Evolutionary conservation across 2,888 invertebrate genomes (phyloP).

Genomic region (Oscheius onirici): DNA sequence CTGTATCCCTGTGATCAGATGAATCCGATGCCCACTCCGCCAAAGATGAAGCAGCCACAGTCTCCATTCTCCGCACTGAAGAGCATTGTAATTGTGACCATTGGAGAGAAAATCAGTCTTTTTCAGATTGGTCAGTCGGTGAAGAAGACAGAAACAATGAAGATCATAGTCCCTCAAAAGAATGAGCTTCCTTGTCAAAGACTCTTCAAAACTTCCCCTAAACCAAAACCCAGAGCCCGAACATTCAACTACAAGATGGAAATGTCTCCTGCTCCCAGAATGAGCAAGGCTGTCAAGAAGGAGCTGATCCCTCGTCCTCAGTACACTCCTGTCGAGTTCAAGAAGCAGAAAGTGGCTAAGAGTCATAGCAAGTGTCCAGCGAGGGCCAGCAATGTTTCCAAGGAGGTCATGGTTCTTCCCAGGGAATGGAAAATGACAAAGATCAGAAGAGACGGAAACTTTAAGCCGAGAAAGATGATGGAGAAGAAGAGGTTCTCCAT

Average conservation of each 20-base stretch:
- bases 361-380: neutral
- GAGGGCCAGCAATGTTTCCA: neutral
- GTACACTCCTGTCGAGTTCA: neutral
- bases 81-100: constrained; percentile 3
- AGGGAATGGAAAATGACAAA: neutral
- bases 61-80: constrained; percentile 3
- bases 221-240: neutral
- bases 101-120: no score
- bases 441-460: neutral
- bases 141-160: neutral
- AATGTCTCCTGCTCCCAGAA: constrained; percentile 4
- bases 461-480: constrained; percentile 8
- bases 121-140: constrained; percentile 1
- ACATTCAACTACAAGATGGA: constrained; percentile 22
- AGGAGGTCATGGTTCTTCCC: neutral
- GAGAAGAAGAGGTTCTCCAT: constrained; percentile 12
- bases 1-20: constrained; percentile 11
- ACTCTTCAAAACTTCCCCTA: neutral
- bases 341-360: neutral
- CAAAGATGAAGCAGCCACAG: constrained; percentile 10
- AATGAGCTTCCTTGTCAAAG: neutral
- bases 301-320: neutral
- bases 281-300: neutral
- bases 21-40: constrained; percentile 13
- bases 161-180: neutral